These are phyloP conservation scores for Aphodius sticticus DNA, from an alignment of 2,888 invertebrate genomes.

Conservation along the genomic window DNA sequence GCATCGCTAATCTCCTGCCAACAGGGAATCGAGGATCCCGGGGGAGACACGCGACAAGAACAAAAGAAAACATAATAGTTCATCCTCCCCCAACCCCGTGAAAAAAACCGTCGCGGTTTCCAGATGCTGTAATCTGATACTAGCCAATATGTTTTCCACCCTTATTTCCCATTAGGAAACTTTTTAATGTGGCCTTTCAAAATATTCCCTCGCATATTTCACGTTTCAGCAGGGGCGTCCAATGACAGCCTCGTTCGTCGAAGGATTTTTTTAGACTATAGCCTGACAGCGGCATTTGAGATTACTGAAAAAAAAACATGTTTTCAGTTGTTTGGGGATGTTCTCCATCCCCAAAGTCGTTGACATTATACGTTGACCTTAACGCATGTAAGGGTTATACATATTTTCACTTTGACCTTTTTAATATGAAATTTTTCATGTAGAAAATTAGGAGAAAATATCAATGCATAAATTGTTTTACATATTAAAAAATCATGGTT, in stretches of 20 bases:
- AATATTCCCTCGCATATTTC: slow-evolving; percentile 4
- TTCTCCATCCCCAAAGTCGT: background rate
- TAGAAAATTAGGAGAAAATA: background rate
- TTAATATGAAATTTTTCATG: background rate
- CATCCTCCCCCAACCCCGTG: background rate
- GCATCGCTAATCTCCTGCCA: background rate
- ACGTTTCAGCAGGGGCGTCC: background rate
- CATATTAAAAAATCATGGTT: too few species aligned
- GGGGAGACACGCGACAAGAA: background rate
- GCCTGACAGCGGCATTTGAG: background rate
- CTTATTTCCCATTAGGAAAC: slow-evolving; percentile 24
- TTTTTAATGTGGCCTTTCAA: background rate
- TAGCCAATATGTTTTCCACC: slow-evolving; percentile 24
- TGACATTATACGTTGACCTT: background rate
- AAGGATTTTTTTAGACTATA: background rate
- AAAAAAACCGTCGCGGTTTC: slow-evolving; percentile 8
- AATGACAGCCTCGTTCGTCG: background rate
- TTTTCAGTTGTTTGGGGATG: background rate
- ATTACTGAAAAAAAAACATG: background rate
- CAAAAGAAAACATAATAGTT: slow-evolving; percentile 4
- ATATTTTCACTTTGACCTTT: background rate
- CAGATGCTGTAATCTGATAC: slow-evolving; percentile 19
- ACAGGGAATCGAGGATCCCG: background rate
- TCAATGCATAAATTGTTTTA: too few species aligned
- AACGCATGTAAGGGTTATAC: background rate